Conservation (phyloP, 2,113 vertebrate genomes). For the Dolichallabes microphthalmus region DNA sequence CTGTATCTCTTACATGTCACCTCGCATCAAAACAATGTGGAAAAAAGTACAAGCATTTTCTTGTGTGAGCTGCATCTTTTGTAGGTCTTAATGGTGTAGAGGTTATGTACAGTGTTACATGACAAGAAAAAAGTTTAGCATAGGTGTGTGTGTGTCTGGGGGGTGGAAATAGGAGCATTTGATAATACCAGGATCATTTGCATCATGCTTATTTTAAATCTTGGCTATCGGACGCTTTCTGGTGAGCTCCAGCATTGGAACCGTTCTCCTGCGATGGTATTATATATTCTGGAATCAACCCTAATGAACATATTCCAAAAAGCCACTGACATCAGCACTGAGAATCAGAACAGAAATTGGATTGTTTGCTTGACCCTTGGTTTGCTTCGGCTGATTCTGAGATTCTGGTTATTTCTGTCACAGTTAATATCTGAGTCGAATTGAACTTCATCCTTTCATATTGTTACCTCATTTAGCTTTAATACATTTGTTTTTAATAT, state of each 20-base stretch:
- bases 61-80: slow-evolving; percentile 53
- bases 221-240: neutral
- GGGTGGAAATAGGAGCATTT: too few relatives aligned
- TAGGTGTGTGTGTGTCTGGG: neutral
- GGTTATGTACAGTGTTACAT: neutral
- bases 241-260: neutral
- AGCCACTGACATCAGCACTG: slow-evolving; percentile 18
- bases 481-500: slow-evolving; percentile 37
- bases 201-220: neutral
- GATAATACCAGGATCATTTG: neutral
- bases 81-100: slow-evolving; percentile 64
- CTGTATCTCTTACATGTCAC: slow-evolving; percentile 45
- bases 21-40: slow-evolving; percentile 30
- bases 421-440: slow-evolving; percentile 15
- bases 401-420: slow-evolving; percentile 31
- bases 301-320: neutral
- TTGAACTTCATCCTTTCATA: slow-evolving; percentile 21
- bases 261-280: neutral
- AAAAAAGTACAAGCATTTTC: slow-evolving; percentile 26
- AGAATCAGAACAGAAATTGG: slow-evolving; percentile 17
- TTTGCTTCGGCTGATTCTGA: neutral
- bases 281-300: neutral
- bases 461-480: slow-evolving; percentile 28
- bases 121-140: neutral
- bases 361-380: slow-evolving; percentile 25